Conservation (phyloP, 1,140 invertebrate species). For the Lepidotrigona ventralis region DNA sequence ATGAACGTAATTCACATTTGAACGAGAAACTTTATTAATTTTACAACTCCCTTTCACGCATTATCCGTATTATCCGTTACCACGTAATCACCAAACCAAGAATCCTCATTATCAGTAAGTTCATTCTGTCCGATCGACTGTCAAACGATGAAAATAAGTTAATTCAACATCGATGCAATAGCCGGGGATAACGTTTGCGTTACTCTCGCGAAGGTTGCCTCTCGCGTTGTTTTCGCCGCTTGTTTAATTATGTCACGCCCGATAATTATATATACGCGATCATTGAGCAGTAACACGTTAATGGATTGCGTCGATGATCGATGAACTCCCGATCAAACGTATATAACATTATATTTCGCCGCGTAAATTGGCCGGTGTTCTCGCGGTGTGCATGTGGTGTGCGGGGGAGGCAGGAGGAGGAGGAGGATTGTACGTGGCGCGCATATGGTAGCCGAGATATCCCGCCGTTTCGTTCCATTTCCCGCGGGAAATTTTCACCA, state of each 20-base stretch:
- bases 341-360: constrained; percentile 55
- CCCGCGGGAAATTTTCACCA: constrained; percentile 73
- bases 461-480: constrained; percentile 38
- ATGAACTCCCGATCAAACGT: constrained; percentile 31
- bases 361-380: constrained; percentile 51
- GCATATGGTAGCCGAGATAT: constrained; percentile 34
- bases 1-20: no score
- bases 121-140: background rate
- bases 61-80: no score
- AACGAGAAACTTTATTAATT: no score
- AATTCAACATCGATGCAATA: background rate
- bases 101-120: background rate
- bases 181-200: no score
- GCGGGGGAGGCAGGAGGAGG: no score
- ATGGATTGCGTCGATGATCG: constrained; percentile 45
- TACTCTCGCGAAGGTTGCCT: background rate
- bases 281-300: constrained; percentile 21
- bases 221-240: background rate
- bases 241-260: background rate
- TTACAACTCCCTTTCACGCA: no score
- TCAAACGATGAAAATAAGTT: background rate
- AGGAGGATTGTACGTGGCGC: background rate
- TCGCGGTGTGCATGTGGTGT: background rate
- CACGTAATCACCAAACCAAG: background rate
- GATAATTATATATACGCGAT: constrained; percentile 42